Evolutionary conservation across 2,113 vertebrate genomes (phyloP).

Genomic region (Heliornis fulica): DNA sequence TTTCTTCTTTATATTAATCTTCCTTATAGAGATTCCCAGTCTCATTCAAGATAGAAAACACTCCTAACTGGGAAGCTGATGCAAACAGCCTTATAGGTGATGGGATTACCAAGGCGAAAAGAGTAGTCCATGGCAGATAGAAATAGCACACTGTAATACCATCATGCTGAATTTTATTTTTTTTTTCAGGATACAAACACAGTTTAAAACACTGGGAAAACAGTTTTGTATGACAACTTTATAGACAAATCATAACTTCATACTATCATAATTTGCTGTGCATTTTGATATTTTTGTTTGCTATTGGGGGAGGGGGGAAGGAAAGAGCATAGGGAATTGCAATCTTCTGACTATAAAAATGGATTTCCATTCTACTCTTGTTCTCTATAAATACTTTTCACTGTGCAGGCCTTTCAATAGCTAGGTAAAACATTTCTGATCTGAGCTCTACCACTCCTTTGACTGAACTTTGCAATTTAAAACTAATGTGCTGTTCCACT

Average conservation of each 20-base stretch:
- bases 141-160: not conserved
- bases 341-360: not conserved
- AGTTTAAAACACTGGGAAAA: not conserved
- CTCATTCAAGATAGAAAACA: not conserved
- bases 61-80: not conserved
- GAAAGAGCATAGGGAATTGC: not conserved
- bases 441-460: slow-evolving; percentile 20
- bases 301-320: not conserved
- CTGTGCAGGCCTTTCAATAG: not conserved
- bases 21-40: not conserved
- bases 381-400: not conserved
- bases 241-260: not conserved
- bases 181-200: not conserved
- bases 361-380: not conserved
- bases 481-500: not conserved
- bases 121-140: not conserved
- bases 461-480: slow-evolving; percentile 43
- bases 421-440: not conserved
- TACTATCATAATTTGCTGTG: not conserved
- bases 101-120: not conserved
- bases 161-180: not conserved
- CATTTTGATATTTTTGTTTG: not conserved
- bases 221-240: not conserved
- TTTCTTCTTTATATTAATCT: not conserved
- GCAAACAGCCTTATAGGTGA: not conserved